A percentile compares a stretch with the other conserved stretches of the same genome.
These are phyloP conservation scores for Gymnoscopelus microlampas DNA, from an alignment of 2,797 vertebrate genomes.

Conservation along the genomic window DNA sequence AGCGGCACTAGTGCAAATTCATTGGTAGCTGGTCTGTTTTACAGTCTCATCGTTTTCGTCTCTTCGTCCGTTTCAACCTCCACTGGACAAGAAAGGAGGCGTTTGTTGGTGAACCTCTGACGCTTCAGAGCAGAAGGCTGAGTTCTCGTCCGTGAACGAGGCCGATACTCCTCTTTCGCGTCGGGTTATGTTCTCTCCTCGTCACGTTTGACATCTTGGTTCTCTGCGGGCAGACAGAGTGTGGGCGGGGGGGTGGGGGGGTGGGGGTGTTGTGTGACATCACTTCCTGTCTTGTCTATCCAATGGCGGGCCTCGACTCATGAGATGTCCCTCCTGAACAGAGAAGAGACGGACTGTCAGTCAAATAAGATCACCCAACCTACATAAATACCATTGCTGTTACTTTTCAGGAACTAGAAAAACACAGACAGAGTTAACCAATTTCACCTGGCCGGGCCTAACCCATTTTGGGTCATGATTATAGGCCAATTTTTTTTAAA, in stretches of 20 bases:
- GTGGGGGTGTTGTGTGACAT: constrained; percentile 50
- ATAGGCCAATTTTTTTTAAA: too few relatives aligned
- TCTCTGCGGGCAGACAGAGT: background rate
- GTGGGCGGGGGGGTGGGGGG: constrained; percentile 32
- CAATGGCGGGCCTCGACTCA: constrained; percentile 62
- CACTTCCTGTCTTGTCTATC: constrained; percentile 62
- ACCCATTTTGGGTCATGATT: too few relatives aligned
- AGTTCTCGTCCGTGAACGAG: constrained; percentile 60
- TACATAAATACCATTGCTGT: too few relatives aligned
- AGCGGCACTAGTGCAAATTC: constrained; percentile 81
- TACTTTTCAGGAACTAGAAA: too few relatives aligned
- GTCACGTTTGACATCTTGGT: constrained; percentile 9
- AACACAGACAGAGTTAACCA: too few relatives aligned
- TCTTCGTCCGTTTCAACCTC: constrained; percentile 55
- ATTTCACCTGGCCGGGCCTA: too few relatives aligned
- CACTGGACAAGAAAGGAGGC: constrained; percentile 61
- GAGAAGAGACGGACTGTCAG: constrained; percentile 40
- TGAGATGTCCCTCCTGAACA: constrained; percentile 67
- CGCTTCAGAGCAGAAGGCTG: constrained; percentile 67
- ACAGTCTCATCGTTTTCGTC: constrained; percentile 39
- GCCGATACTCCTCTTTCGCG: constrained; percentile 40
- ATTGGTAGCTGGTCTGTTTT: constrained; percentile 75
- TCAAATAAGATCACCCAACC: background rate
- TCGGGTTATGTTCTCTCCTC: constrained; percentile 36
- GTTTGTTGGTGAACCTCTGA: constrained; percentile 47